Percentiles rank a stretch among this genome's conserved stretches.
phyloP scores from a whole-genome alignment of 2,888 invertebrate species.

The Mechanitis messenoides region DNA sequence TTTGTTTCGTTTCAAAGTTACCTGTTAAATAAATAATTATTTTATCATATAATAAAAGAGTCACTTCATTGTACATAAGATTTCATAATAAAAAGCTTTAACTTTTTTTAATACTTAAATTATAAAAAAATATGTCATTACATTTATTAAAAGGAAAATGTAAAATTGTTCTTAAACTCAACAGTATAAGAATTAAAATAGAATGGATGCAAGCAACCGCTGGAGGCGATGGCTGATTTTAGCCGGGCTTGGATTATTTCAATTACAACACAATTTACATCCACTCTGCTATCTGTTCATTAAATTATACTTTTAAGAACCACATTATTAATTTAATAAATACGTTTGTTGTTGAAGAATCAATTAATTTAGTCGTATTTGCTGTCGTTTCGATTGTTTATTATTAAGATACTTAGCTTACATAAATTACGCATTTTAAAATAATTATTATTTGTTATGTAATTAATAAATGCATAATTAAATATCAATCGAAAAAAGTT shows the following conservation, averaged over 20 bases:
- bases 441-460: too few species aligned
- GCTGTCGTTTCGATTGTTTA: too few species aligned
- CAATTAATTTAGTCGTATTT: neutral
- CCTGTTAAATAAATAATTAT: too few species aligned
- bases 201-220: neutral
- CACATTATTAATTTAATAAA: constrained; percentile 5
- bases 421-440: too few species aligned
- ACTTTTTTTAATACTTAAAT: too few species aligned
- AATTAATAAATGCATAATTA: too few species aligned
- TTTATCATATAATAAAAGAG: too few species aligned
- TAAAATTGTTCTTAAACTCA: neutral
- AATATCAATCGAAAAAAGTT: too few species aligned
- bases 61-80: too few species aligned
- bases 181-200: neutral
- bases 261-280: constrained; percentile 31
- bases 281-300: constrained; percentile 17
- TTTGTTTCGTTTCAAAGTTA: too few species aligned
- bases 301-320: constrained; percentile 14
- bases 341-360: neutral
- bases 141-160: neutral
- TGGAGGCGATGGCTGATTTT: neutral
- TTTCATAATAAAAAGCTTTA: too few species aligned
- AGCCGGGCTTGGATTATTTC: constrained; percentile 23
- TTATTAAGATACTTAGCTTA: too few species aligned
- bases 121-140: neutral